Evolutionary conservation across 2,888 invertebrate genomes (phyloP).

Genomic region (Tiliacea aurago): DNA sequence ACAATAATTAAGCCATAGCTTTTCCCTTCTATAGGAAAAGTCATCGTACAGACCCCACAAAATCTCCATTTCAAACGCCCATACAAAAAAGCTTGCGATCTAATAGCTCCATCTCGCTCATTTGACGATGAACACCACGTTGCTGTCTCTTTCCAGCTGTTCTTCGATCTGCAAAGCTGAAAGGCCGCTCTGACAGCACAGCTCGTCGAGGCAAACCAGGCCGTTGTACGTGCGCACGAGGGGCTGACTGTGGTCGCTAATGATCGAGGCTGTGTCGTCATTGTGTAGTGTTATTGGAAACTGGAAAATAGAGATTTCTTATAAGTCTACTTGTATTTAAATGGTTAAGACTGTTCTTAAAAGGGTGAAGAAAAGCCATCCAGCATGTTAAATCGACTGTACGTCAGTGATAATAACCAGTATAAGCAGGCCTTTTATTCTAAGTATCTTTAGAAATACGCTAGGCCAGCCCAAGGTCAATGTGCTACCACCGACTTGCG

Average conservation of each 20-base stretch:
- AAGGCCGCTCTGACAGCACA: constrained; percentile 94
- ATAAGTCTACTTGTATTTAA: too few species aligned
- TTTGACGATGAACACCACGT: constrained; percentile 92
- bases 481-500: too few species aligned
- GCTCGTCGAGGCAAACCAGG: constrained; percentile 93
- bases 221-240: constrained; percentile 85
- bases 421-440: too few species aligned
- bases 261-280: constrained; percentile 77
- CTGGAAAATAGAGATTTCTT: constrained; percentile 70
- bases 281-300: constrained; percentile 89
- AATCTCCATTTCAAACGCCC: background rate
- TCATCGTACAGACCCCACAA: background rate
- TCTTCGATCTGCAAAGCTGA: constrained; percentile 93
- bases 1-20: background rate
- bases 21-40: background rate
- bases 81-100: background rate
- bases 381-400: too few species aligned
- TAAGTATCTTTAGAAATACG: too few species aligned
- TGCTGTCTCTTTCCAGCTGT: constrained; percentile 94
- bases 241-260: constrained; percentile 84
- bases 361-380: too few species aligned
- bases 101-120: constrained; percentile 64
- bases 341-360: too few species aligned
- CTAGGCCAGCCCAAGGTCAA: too few species aligned
- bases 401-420: too few species aligned